Evolutionary conservation across 2,797 vertebrate genomes (phyloP).

Genomic region (Holocentrus rufus): DNA sequence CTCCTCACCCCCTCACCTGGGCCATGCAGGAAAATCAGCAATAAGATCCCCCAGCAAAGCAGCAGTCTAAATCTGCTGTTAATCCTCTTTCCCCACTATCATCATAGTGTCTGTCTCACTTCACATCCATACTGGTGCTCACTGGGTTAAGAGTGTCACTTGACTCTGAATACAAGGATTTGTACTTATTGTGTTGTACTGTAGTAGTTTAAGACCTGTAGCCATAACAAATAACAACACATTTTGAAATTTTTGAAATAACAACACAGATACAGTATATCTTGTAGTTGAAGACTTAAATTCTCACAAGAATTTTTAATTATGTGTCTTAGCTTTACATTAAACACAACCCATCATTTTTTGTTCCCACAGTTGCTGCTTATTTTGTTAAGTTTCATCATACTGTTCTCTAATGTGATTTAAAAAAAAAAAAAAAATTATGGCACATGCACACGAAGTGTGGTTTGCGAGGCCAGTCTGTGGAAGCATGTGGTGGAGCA

Average conservation of each 20-base stretch:
- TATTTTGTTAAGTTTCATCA: not conserved
- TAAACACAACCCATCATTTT: not conserved
- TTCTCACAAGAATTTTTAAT: not conserved
- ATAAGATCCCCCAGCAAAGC: slow-evolving; percentile 64
- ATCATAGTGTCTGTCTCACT: slow-evolving; percentile 55
- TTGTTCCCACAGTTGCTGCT: not conserved
- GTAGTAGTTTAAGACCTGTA: not conserved
- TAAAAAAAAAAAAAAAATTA: slow-evolving; percentile 13
- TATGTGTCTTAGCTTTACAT: not conserved
- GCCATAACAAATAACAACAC: not conserved
- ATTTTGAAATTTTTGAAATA: not conserved
- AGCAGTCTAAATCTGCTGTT: slow-evolving; percentile 69
- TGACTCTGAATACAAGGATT: slow-evolving; percentile 31
- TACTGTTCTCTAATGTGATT: not conserved
- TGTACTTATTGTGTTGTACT: not conserved
- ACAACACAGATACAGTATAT: not conserved
- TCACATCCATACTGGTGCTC: slow-evolving; percentile 31
- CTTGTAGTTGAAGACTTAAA: not conserved
- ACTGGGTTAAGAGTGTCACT: slow-evolving; percentile 30
- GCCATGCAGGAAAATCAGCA: slow-evolving; percentile 61
- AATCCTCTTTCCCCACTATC: slow-evolving; percentile 71
- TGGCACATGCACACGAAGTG: slow-evolving; percentile 44
- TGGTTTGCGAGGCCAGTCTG: slow-evolving; percentile 65
- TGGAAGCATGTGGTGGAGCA: slow-evolving; percentile 60
- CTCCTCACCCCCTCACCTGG: slow-evolving; percentile 58